Evolutionary conservation across 2,113 vertebrate genomes (phyloP).

Genomic region (Chaetorhynchus papuensis): DNA sequence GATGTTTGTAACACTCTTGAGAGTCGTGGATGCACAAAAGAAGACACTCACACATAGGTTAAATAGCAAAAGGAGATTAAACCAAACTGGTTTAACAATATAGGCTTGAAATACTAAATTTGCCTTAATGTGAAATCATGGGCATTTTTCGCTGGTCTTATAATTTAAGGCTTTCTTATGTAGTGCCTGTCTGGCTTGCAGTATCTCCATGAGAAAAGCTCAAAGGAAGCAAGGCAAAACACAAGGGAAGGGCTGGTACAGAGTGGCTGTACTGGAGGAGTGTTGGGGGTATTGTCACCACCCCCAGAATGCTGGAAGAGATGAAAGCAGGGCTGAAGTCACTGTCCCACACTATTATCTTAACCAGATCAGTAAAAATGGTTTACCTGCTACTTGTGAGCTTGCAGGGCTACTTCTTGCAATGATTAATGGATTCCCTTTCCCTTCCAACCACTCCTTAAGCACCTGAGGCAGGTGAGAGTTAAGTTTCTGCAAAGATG

Average conservation of each 20-base stretch:
- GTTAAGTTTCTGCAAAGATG: not conserved
- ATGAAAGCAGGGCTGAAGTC: not conserved
- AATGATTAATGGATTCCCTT: not conserved
- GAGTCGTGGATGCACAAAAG: not conserved
- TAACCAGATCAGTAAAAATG: not conserved
- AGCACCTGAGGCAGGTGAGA: not conserved
- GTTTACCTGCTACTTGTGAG: not conserved
- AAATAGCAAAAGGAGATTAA: not conserved
- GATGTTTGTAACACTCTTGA: not conserved
- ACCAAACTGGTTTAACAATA: not conserved
- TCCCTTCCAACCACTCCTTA: not conserved
- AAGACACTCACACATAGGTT: not conserved
- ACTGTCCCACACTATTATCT: not conserved
- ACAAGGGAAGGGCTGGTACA: not conserved
- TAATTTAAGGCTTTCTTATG: not conserved
- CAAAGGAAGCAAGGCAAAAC: not conserved
- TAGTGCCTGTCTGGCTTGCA: not conserved
- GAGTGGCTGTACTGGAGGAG: not conserved
- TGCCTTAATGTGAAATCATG: not conserved
- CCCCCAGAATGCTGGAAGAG: not conserved
- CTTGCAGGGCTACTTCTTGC: not conserved
- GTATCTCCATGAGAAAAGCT: not conserved
- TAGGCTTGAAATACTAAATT: not conserved
- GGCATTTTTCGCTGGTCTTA: not conserved
- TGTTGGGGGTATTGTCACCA: not conserved